phyloP scores from a whole-genome alignment of 2,888 invertebrate genomes.

The Caenorhabditis afra region DNA sequence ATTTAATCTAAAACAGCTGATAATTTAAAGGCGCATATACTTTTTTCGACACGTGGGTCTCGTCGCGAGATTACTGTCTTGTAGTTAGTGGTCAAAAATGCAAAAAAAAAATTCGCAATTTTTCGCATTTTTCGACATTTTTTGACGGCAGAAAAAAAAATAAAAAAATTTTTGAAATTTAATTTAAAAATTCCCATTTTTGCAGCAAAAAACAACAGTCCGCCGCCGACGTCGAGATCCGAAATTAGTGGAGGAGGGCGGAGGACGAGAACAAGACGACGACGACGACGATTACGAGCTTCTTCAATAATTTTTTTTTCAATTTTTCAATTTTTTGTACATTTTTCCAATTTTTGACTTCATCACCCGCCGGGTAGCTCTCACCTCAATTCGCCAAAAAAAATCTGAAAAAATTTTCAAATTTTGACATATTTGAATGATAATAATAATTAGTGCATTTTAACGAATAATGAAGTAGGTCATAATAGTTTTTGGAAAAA shows the following conservation, averaged over 20 bases:
- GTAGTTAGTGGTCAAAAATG: too few relatives aligned
- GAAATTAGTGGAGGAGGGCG: constrained; percentile 3
- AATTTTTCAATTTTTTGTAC: constrained; percentile 8
- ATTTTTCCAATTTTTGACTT: constrained; percentile 14
- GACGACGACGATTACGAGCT: constrained; percentile 42
- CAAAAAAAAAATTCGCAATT: too few relatives aligned
- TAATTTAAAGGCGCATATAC: too few relatives aligned
- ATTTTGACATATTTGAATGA: constrained; percentile 6
- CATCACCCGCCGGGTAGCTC: too few relatives aligned
- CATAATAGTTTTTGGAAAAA: neutral
- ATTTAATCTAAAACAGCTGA: too few relatives aligned
- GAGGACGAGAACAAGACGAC: constrained; percentile 9
- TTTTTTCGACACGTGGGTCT: too few relatives aligned
- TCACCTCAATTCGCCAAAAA: too few relatives aligned
- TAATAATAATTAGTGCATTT: constrained; percentile 15
- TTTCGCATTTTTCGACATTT: too few relatives aligned
- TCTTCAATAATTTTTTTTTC: constrained; percentile 15
- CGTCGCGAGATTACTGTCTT: too few relatives aligned
- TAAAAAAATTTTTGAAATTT: neutral
- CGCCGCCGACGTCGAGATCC: constrained; percentile 34
- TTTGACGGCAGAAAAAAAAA: too few relatives aligned
- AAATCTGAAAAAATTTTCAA: neutral
- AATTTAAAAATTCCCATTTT: neutral
- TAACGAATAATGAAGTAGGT: too few relatives aligned
- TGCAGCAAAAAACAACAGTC: constrained; percentile 22